Evolutionary conservation across 2,888 invertebrate genomes (phyloP).

Genomic region (Andrena fulva): DNA sequence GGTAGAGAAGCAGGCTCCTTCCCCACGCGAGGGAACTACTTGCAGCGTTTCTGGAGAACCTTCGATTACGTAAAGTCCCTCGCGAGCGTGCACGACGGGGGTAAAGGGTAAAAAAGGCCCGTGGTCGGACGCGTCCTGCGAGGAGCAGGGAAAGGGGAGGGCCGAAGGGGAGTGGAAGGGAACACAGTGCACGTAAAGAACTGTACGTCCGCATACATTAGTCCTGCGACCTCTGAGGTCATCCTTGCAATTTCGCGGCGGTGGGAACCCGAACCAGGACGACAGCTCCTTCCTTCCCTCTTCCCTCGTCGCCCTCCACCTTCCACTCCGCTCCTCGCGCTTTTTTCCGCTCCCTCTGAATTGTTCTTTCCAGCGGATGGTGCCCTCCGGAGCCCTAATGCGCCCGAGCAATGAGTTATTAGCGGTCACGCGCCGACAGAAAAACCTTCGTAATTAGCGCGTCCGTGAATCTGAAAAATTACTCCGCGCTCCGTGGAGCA

Average conservation of each 20-base stretch:
- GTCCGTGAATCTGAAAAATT: slow-evolving; percentile 62
- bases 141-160: slow-evolving; percentile 25
- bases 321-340: background rate
- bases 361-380: slow-evolving; percentile 47
- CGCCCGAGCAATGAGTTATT: slow-evolving; percentile 65
- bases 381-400: slow-evolving; percentile 46
- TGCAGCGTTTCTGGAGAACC: slow-evolving; percentile 38
- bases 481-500: slow-evolving; percentile 18
- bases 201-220: slow-evolving; percentile 78
- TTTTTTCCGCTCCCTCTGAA: slow-evolving; percentile 24
- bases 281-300: slow-evolving; percentile 45
- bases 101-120: slow-evolving; percentile 48
- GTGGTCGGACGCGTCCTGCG: slow-evolving; percentile 34
- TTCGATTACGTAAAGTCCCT: slow-evolving; percentile 62
- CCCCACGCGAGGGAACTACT: slow-evolving; percentile 14
- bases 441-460: slow-evolving; percentile 67
- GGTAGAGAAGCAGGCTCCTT: slow-evolving; percentile 12
- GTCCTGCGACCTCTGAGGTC: slow-evolving; percentile 78
- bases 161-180: slow-evolving; percentile 18
- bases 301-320: background rate
- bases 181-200: slow-evolving; percentile 71
- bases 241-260: slow-evolving; percentile 76
- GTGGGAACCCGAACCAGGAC: slow-evolving; percentile 76
- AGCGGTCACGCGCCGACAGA: slow-evolving; percentile 55
- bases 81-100: slow-evolving; percentile 47